Conservation (phyloP, 2,113 vertebrate species). For the Phylloscopus trochilus region DNA sequence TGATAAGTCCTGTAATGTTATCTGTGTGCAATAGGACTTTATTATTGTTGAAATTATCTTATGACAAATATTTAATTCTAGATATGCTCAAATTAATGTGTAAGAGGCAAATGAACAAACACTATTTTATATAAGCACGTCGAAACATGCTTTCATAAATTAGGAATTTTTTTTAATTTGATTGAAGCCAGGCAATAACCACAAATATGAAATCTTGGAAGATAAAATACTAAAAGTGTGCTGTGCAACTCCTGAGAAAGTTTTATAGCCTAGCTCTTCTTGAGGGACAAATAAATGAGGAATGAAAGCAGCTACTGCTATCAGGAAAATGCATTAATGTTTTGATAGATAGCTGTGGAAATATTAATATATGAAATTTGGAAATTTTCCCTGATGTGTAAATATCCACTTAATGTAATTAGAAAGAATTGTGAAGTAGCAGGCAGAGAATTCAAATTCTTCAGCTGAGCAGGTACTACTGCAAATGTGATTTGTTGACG, state of each 20-base stretch:
- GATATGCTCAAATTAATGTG: conserved; percentile 17
- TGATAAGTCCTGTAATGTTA: not conserved
- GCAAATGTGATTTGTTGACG: conserved; percentile 7
- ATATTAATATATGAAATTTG: not conserved
- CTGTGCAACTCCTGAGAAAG: not conserved
- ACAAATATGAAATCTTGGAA: not conserved
- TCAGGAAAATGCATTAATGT: conserved; percentile 8
- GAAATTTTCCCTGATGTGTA: not conserved
- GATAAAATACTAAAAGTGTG: not conserved
- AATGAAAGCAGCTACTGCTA: not conserved
- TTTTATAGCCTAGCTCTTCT: conserved; percentile 24
- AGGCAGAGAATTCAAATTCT: conserved; percentile 14
- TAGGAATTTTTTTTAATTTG: not conserved
- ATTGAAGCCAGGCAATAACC: not conserved
- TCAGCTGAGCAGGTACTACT: not conserved
- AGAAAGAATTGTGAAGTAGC: conserved; percentile 22
- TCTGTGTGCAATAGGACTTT: not conserved
- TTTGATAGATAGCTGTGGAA: conserved; percentile 20
- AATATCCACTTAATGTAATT: conserved; percentile 38
- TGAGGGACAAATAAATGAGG: conserved; percentile 23
- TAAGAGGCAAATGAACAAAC: not conserved
- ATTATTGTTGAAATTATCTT: conserved; percentile 6
- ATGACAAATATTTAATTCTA: conserved; percentile 3
- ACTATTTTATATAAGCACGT: not conserved
- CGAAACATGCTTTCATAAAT: conserved; percentile 9